Conservation (phyloP, 2,113 vertebrate genomes). For the Takifugu flavidus region DNA sequence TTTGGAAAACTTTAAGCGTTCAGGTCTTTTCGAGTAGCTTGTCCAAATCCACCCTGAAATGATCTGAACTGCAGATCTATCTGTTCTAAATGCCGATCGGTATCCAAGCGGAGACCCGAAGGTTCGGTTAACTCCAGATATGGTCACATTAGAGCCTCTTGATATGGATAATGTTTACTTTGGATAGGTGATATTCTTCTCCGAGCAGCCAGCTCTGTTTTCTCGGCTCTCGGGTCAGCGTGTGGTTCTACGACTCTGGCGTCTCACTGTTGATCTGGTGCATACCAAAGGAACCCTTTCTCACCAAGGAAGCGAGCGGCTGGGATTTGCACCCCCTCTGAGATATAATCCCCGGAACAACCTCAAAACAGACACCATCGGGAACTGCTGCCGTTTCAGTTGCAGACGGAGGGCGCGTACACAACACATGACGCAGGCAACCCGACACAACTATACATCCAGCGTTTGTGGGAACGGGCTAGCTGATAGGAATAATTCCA, state of each 20-base stretch:
- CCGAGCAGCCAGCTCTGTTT: slow-evolving; percentile 32
- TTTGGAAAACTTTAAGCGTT: slow-evolving; percentile 49
- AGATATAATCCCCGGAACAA: slow-evolving; percentile 74
- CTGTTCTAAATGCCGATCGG: slow-evolving; percentile 8
- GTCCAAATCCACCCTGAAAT: slow-evolving; percentile 20
- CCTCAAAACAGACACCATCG: slow-evolving; percentile 70
- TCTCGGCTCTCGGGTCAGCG: slow-evolving; percentile 23
- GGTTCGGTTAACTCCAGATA: slow-evolving; percentile 50
- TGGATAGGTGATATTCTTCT: slow-evolving; percentile 52
- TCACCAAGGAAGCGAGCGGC: slow-evolving; percentile 69
- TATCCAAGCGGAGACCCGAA: slow-evolving; percentile 17
- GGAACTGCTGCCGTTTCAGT: slow-evolving; percentile 59
- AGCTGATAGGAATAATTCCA: not conserved
- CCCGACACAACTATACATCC: not conserved
- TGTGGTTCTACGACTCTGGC: slow-evolving; percentile 46
- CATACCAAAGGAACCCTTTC: slow-evolving; percentile 76
- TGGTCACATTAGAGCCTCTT: slow-evolving; percentile 42
- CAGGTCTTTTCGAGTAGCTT: slow-evolving; percentile 10
- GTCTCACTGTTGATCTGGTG: slow-evolving; percentile 67
- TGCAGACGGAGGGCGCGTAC: slow-evolving; percentile 17
- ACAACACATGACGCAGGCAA: slow-evolving; percentile 7
- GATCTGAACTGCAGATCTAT: slow-evolving; percentile 45
- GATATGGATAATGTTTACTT: slow-evolving; percentile 49
- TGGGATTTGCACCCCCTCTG: slow-evolving; percentile 71
- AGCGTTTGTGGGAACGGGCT: too few relatives aligned